Evolutionary conservation across 2,888 invertebrate genomes (phyloP).

Genomic region (Didymodactylos carnosus): DNA sequence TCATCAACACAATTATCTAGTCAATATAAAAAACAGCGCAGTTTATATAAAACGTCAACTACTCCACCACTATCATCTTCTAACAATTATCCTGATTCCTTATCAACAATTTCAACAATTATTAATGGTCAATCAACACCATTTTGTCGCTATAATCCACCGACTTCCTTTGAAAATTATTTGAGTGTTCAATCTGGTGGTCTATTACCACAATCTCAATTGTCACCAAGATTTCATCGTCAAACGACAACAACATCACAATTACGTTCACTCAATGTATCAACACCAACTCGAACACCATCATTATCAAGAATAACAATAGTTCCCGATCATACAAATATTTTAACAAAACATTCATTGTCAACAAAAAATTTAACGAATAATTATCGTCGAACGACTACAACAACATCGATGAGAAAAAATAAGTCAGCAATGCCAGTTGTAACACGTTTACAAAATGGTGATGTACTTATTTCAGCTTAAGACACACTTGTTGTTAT

Average conservation of each 20-base stretch:
- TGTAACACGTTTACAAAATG: neutral
- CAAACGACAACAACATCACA: neutral
- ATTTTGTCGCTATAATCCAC: too few species aligned
- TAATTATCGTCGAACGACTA: neutral
- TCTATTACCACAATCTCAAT: neutral
- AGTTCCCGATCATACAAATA: neutral
- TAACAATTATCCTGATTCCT: neutral
- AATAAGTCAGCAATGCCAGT: neutral
- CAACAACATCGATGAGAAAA: too few species aligned
- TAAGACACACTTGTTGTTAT: too few species aligned
- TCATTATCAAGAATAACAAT: neutral
- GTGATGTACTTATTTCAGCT: neutral
- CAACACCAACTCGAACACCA: neutral
- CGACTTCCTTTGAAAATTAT: too few species aligned
- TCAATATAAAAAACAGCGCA: neutral
- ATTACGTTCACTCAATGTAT: neutral
- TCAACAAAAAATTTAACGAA: too few species aligned
- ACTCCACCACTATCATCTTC: neutral
- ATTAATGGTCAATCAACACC: neutral
- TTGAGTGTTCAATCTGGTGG: too few species aligned
- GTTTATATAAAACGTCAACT: neutral
- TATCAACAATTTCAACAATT: neutral
- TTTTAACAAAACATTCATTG: too few species aligned
- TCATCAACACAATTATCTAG: neutral
- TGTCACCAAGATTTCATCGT: neutral